Conservation (phyloP, 2,888 invertebrate species). For the Patella depressa region DNA sequence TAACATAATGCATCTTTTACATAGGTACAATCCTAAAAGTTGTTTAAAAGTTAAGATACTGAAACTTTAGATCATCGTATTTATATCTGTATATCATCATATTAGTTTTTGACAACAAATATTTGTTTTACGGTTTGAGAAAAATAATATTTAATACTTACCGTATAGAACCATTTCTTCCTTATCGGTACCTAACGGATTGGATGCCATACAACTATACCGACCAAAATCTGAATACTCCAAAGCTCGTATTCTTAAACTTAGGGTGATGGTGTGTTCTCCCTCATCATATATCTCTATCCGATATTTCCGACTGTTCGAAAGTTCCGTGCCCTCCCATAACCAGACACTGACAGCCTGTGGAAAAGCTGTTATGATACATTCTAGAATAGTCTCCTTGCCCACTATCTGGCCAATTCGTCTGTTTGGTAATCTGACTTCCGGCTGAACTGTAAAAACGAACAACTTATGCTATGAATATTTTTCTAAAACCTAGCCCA, state of each 20-base stretch:
- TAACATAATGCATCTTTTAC: too few species aligned
- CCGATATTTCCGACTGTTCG: neutral
- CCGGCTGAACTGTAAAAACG: slow-evolving; percentile 50
- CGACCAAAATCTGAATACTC: slow-evolving; percentile 47
- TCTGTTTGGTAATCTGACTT: slow-evolving; percentile 52
- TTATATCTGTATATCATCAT: too few species aligned
- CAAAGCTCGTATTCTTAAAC: slow-evolving; percentile 47
- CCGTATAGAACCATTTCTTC: slow-evolving; percentile 50
- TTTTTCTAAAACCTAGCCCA: neutral
- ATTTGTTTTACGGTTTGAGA: too few species aligned
- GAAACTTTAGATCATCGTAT: too few species aligned
- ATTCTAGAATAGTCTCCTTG: slow-evolving; percentile 61
- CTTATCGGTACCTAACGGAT: slow-evolving; percentile 42
- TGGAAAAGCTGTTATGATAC: slow-evolving; percentile 58
- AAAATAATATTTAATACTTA: slow-evolving; percentile 25
- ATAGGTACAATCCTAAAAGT: too few species aligned
- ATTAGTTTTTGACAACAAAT: too few species aligned
- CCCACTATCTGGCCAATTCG: slow-evolving; percentile 54
- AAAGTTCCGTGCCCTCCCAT: slow-evolving; percentile 26
- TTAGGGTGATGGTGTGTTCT: slow-evolving; percentile 43
- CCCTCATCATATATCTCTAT: slow-evolving; percentile 29
- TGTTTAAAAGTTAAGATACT: too few species aligned
- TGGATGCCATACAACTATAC: slow-evolving; percentile 50
- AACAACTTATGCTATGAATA: neutral
- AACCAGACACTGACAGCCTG: slow-evolving; percentile 49